phyloP scores from a whole-genome alignment of 1,140 invertebrate genomes.

The Zaprionus ornatus region DNA sequence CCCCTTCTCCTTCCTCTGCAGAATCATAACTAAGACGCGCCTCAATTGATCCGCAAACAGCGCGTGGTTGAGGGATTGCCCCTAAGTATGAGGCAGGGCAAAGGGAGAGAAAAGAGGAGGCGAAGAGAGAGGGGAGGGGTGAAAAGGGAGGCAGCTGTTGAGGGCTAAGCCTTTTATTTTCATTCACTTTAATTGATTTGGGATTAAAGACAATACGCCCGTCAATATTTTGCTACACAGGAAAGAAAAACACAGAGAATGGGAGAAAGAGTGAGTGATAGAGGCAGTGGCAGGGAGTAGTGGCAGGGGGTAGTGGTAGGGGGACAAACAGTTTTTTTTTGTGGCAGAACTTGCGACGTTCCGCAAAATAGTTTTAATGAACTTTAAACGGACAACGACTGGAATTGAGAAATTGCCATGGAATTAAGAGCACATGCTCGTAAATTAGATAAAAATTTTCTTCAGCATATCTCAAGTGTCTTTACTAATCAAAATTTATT shows the following conservation, averaged over 20 bases:
- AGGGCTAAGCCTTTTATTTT: slow-evolving; percentile 6
- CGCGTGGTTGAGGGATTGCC: not conserved
- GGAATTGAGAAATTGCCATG: slow-evolving; percentile 16
- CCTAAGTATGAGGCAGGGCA: fast-evolving
- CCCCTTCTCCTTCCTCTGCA: not conserved
- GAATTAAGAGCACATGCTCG: not conserved
- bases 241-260: not conserved
- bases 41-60: not conserved
- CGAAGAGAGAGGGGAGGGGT: not conserved
- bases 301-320: too few species aligned
- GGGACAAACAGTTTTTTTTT: not conserved
- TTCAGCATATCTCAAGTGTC: slow-evolving; percentile 10
- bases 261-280: not conserved
- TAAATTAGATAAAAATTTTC: slow-evolving; percentile 32
- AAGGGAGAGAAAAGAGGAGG: not conserved
- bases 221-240: slow-evolving; percentile 45
- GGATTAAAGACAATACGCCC: slow-evolving; percentile 37
- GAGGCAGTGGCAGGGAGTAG: too few species aligned
- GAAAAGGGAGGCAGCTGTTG: not conserved
- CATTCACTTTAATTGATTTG: slow-evolving; percentile 48
- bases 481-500: slow-evolving; percentile 31
- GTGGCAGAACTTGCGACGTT: not conserved
- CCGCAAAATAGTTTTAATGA: slow-evolving; percentile 35
- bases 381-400: slow-evolving; percentile 33
- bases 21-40: not conserved